Evolutionary conservation across 2,888 invertebrate genomes (phyloP), one percentile per base, ranked within the genome.

Genomic region (Idaea dimidiata): DNA sequence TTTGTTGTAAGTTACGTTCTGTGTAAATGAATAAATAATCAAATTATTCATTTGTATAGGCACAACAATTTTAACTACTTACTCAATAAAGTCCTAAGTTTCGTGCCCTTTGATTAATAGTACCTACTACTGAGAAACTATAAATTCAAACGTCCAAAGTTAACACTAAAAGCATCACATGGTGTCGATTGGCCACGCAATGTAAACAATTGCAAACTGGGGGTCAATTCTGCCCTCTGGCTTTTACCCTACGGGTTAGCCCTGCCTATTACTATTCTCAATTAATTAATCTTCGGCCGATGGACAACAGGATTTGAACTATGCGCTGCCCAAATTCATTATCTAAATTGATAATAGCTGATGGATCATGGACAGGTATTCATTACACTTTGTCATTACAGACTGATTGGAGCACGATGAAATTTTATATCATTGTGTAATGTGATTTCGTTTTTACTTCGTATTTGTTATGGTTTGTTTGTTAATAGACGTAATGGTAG

Each of bases 281-380:
- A 87, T 89, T 89, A 89, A 89, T 89, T 89, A 89, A 89, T 84
- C 83, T 75, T 73, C 74, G 76, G 75, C 72, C 71, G 77, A 82
- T 79, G 73, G 77, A 75, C 78, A 66, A 73, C 62, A 65, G 74
- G 78, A 81, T 79, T 79, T 75, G 74, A 72, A 72, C 74, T 71
- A 70, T 63, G 71, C 67, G 62, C 71, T 77, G 76, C 77, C 78
- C 77, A 82, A 83, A 83, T 83, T 86, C 80, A 88, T 87, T 87
- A 87, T 73, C 72, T 74, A 78, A 84, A 88, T 85, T 87, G 80
- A 83, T 84, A 80, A 81, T 77, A 79, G 77, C 76, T 78, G 76
- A 76, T 79, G 73, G 63, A 61, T 65, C 55, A 17, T 62, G 59
- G 66, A 62, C 67, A 55, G 72, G 69, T 73, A 74, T 79, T 76